phyloP scores from a whole-genome alignment of 2,888 invertebrate species.

The Phalera bucephala region DNA sequence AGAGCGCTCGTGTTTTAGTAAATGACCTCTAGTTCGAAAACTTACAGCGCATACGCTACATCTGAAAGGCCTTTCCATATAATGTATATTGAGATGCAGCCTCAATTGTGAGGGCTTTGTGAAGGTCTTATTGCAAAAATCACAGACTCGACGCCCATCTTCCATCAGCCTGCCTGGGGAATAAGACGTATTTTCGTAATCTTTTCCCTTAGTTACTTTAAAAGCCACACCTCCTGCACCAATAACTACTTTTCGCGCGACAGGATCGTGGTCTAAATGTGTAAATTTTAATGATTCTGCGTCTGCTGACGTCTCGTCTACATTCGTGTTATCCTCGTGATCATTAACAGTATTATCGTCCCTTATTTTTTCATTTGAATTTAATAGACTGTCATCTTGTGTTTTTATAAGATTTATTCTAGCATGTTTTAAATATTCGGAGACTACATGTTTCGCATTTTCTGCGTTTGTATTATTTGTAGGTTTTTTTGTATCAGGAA shows the following conservation, averaged over 20 bases:
- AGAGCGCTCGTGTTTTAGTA: constrained; percentile 96
- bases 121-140: constrained; percentile 95
- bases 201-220: constrained; percentile 80
- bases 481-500: constrained; percentile 46
- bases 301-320: constrained; percentile 52
- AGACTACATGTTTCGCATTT: constrained; percentile 86
- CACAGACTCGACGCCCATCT: constrained; percentile 90
- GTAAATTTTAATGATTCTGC: constrained; percentile 58
- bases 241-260: constrained; percentile 84
- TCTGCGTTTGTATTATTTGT: constrained; percentile 61
- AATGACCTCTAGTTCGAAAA: constrained; percentile 94
- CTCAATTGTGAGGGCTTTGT: constrained; percentile 94
- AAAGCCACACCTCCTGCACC: constrained; percentile 85
- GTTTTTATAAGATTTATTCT: constrained; percentile 69
- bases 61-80: constrained; percentile 95
- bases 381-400: constrained; percentile 57
- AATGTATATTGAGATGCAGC: constrained; percentile 97
- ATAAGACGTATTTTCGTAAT: constrained; percentile 70
- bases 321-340: constrained; percentile 58
- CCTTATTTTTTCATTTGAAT: constrained; percentile 51
- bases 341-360: constrained; percentile 54
- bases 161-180: constrained; percentile 84
- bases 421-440: constrained; percentile 85
- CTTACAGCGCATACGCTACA: constrained; percentile 96
- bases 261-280: constrained; percentile 68